Percentiles rank a stretch among this genome's conserved stretches.
These are phyloP conservation scores for Bujurquina vittata DNA, from an alignment of 2,113 vertebrate genomes.

Conservation along the genomic window DNA sequence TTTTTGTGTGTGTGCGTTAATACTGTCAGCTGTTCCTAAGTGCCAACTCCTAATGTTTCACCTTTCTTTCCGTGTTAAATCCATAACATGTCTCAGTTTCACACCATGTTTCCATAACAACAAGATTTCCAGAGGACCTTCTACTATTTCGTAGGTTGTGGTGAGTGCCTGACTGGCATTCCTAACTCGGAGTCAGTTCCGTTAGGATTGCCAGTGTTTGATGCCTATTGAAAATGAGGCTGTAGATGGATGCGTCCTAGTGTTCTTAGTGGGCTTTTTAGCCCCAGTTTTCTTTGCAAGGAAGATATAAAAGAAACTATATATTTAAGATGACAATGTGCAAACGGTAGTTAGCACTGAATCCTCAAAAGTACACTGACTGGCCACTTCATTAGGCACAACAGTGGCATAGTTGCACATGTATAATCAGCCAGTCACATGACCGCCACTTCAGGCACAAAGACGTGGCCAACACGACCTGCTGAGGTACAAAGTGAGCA, in stretches of 20 bases:
- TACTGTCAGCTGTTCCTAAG: neutral
- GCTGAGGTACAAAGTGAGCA: neutral
- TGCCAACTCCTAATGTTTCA: neutral
- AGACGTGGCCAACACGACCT: neutral
- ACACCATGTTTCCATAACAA: conserved; percentile 31
- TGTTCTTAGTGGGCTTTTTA: neutral
- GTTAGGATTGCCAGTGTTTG: neutral
- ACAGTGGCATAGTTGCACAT: neutral
- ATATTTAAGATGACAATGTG: conserved; percentile 8
- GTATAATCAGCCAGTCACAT: neutral
- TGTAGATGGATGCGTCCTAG: neutral
- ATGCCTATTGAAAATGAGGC: neutral
- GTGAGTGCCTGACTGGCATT: neutral
- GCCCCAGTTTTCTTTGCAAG: neutral
- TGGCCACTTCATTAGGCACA: neutral
- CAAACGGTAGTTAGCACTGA: neutral
- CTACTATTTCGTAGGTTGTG: neutral
- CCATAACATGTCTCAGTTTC: neutral
- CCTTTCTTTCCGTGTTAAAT: neutral
- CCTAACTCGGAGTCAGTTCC: neutral
- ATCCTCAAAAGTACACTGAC: neutral
- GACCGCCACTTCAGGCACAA: neutral
- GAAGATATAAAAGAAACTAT: neutral
- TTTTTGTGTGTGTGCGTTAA: neutral
- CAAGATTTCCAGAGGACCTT: neutral